Conservation (phyloP, 2,113 vertebrate species). For the Tragelaphus buxtoni region DNA sequence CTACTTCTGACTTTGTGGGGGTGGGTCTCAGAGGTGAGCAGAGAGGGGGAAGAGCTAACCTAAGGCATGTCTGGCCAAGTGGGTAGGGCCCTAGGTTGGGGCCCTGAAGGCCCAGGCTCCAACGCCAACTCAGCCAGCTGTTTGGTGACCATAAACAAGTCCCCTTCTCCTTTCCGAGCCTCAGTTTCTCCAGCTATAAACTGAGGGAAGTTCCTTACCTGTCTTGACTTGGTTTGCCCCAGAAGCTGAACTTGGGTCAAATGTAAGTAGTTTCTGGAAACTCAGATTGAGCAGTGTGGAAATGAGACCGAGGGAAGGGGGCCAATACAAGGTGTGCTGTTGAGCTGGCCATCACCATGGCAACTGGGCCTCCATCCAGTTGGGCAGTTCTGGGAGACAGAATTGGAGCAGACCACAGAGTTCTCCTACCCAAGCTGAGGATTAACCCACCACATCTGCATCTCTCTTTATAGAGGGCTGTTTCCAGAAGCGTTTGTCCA, state of each 20-base stretch:
- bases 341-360: neutral
- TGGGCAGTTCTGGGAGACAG: neutral
- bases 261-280: neutral
- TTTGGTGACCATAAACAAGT: neutral
- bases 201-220: neutral
- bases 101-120: neutral
- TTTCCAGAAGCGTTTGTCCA: neutral
- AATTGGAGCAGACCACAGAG: too few species aligned
- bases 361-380: accelerated
- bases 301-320: neutral
- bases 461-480: neutral
- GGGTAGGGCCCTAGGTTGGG: neutral
- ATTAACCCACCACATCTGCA: too few species aligned
- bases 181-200: neutral
- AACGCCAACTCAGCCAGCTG: neutral
- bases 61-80: neutral
- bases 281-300: neutral
- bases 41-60: neutral
- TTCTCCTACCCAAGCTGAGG: neutral
- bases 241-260: neutral
- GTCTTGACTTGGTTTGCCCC: neutral
- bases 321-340: neutral
- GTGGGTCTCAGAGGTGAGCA: neutral
- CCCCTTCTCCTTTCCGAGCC: neutral
- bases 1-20: neutral